A percentile compares a stretch with the other conserved stretches of the same genome.
phyloP scores from a whole-genome alignment of 2,113 vertebrate genomes.

The Terrapene triunguis region DNA sequence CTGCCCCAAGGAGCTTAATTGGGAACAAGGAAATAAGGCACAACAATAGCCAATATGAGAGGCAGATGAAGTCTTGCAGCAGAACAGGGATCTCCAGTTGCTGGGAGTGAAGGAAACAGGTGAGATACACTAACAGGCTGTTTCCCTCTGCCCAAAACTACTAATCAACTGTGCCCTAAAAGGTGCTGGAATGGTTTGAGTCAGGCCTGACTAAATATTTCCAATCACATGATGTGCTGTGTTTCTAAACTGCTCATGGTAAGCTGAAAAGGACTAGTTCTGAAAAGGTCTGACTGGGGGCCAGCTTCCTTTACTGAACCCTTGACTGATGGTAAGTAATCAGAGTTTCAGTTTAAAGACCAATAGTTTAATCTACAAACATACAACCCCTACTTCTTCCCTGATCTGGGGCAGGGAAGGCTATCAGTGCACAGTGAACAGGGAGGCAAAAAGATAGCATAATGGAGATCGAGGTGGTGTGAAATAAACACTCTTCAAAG shows the following conservation, averaged over 20 bases:
- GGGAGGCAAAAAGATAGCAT: slow-evolving; percentile 53
- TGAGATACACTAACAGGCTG: neutral
- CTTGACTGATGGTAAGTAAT: neutral
- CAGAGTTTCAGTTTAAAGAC: neutral
- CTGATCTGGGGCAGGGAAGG: neutral
- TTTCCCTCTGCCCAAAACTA: neutral
- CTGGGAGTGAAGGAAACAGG: neutral
- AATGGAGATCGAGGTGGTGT: slow-evolving; percentile 40
- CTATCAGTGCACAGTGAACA: neutral
- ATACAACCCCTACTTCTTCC: slow-evolving; percentile 39
- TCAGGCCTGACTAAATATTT: neutral
- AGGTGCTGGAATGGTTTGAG: neutral
- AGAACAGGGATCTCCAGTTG: neutral
- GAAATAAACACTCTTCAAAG: neutral
- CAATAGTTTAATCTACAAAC: neutral
- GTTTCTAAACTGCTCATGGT: neutral
- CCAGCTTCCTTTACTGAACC: slow-evolving; percentile 53
- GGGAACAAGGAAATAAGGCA: neutral
- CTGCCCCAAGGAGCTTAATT: neutral
- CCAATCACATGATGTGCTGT: neutral
- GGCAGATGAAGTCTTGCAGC: neutral
- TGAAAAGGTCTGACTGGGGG: slow-evolving; percentile 29
- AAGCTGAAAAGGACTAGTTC: neutral
- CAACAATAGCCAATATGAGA: neutral
- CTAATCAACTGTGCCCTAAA: neutral